A percentile compares a stretch with the other conserved stretches of the same genome.
Evolutionary conservation across 2,888 invertebrate genomes (phyloP).

Genomic region (Galerucella pusilla): DNA sequence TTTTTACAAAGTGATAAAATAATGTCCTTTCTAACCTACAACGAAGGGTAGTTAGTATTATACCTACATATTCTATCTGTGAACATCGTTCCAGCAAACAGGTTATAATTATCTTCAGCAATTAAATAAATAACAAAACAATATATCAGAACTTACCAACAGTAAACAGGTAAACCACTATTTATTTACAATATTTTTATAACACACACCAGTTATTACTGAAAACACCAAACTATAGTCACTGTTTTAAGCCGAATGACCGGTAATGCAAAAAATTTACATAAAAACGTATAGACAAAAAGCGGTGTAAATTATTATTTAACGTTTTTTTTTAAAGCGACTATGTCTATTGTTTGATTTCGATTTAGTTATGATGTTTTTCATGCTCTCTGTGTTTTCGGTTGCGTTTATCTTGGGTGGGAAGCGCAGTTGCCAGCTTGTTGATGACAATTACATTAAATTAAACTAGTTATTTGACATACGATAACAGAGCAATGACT

Average conservation of each 20-base stretch:
- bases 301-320: not conserved
- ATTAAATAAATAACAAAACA: not conserved
- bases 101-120: not conserved
- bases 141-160: not conserved
- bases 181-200: not conserved
- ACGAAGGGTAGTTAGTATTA: no score
- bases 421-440: constrained; percentile 27
- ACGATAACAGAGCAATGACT: not conserved
- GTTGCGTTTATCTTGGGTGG: constrained; percentile 31
- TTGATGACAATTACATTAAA: not conserved
- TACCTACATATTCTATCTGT: not conserved
- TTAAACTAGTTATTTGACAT: not conserved
- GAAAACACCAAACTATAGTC: not conserved
- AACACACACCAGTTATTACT: not conserved
- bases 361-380: constrained; percentile 16
- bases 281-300: constrained; percentile 6
- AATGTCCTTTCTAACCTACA: no score
- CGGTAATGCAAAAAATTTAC: not conserved
- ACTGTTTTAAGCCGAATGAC: not conserved
- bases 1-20: no score
- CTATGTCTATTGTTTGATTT: constrained; percentile 18
- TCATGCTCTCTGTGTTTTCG: constrained; percentile 26
- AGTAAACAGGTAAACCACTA: constrained; percentile 1
- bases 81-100: not conserved
- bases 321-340: constrained; percentile 15